Evolutionary conservation across 2,797 vertebrate genomes (phyloP), one percentile per base, ranked within the genome.

Genomic region (Adelosebastes latens): DNA sequence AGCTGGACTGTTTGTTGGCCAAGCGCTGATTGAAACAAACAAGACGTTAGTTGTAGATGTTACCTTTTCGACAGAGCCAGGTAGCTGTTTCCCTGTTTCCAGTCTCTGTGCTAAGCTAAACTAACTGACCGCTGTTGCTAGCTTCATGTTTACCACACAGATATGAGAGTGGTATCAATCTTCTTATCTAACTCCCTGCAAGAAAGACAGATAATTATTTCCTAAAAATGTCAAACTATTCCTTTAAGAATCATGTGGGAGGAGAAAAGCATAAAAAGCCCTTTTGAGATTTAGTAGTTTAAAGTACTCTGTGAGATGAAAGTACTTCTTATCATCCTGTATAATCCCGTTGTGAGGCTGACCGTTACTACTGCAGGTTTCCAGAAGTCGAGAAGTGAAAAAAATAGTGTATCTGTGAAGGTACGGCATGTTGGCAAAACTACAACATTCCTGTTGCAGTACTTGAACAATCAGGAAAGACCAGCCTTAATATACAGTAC

Each of bases 381-480:
- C 72, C 77, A 66, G 55, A 78, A 78, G 67, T 66, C 1, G 7
- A 83, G 60, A 25, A 31, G 58, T 59, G 22, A 73, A 52, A 0
- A 8, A 65, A 53, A 70, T 60, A 75, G 69, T 83, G 84, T 75
- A 72, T 80, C 73, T 79, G 65, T 78, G 68, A 86, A 75, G 68
- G 67, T 81, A 71, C 56, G 22, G 74, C 66, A 29, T 66, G 75
- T 67, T 62, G 34, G 73, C 59, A 52, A 60, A 83, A 81, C 59
- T 75, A 77, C 84, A 80, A 71, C 67, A 80, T 75, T 86, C 66
- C 65, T 73, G 71, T 81, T 82, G 79, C 59, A 88, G 86, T 79
- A 91, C 89, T 89, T 88, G 81, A 90, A 88, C 83, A 89, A 87
- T 86, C 79, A 89, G 83, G 66, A 89, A 73, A 88, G 53, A 91